Evolutionary conservation across 1,140 invertebrate genomes (phyloP), one percentile per base, ranked within the genome.

Genomic region (Neodiprion fabricii): DNA sequence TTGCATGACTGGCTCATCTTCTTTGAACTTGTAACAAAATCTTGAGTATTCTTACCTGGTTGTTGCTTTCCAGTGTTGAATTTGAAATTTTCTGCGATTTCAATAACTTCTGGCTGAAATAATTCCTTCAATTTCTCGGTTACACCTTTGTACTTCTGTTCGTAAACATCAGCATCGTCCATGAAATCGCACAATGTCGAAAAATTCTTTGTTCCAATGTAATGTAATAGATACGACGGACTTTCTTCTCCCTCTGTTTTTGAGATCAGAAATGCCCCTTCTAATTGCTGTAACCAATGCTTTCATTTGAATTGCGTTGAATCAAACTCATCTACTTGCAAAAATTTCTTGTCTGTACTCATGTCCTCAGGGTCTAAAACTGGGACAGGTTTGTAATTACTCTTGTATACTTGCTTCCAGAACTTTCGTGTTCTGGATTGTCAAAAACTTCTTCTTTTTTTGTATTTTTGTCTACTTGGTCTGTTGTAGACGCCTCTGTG

Each of bases 31-130:
- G 50, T 23, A 10, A 74, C 10, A 50, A 69, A 70, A 4, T 74
- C 48, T 50, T 48, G 73, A 9, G 49, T 48, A 17, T n/a, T 12
- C 66, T 73, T 61, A n/a, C 61, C 61, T 67, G 4, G 50, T 7
- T 47, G 12, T 67, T 73, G 72, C 9, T 73, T 14, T 67, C 72
- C 21, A 47, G 14, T 21, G 40, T 73, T 50, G 67, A 73, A 73
- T 10, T 21, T 9, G 49, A n/a, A 70, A 28, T 21, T 48, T 50
- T 74, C 73, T 11, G 50, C 50, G 14, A 53, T 53, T 53, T 53
- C 50, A 10, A 53, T 1, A 14, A 14, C 10, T 14, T 10, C 50
- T 14, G 1, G 50, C 10, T 14, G 1, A 14, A 11, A 53, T 10
- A 11, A 53, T 53, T 53, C 10, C 50, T 53, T 14, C 0, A 53